Percentiles rank a stretch among this genome's conserved stretches.
phyloP scores from a whole-genome alignment of 2,797 vertebrate genomes.

The Microhierax caerulescens region DNA sequence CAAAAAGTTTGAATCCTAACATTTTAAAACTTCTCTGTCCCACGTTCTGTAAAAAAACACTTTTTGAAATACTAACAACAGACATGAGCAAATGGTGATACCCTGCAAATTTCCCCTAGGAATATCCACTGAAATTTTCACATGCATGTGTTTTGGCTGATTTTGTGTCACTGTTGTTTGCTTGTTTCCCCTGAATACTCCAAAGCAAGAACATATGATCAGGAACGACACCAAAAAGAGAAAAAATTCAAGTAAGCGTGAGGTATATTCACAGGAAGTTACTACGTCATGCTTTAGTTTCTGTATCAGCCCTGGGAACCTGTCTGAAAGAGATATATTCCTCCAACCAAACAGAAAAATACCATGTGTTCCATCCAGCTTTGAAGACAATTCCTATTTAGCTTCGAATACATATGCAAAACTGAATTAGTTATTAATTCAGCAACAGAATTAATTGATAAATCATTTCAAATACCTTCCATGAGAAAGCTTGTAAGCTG shows the following conservation, averaged over 20 bases:
- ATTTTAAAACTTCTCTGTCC: background rate
- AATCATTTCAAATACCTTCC: background rate
- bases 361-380: background rate
- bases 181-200: background rate
- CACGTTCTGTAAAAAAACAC: background rate
- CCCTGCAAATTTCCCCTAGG: background rate
- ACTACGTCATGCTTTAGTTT: background rate
- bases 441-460: background rate
- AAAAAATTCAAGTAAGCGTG: background rate
- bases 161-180: background rate
- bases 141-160: rapidly evolving
- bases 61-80: background rate
- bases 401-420: background rate
- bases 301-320: background rate
- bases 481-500: background rate
- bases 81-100: background rate
- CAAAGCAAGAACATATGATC: rapidly evolving
- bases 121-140: background rate
- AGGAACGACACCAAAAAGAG: background rate
- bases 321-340: background rate
- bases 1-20: background rate
- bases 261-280: background rate
- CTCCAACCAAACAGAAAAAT: background rate
- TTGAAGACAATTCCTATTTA: background rate
- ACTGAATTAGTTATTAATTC: background rate